Conservation (phyloP, 1,140 invertebrate species). For the Drosophila oshimai region DNA sequence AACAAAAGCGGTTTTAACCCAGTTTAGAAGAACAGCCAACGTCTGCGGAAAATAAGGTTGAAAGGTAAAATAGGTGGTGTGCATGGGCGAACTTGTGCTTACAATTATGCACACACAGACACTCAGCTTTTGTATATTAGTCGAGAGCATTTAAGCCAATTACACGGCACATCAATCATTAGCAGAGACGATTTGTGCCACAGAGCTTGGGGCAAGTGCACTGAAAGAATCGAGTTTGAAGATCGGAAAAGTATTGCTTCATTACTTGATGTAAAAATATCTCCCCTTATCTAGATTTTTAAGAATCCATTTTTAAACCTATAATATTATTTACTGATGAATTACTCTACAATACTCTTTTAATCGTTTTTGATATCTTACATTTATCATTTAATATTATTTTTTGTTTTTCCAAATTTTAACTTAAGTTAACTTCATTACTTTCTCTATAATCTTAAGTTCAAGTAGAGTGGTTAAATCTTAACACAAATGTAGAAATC, state of each 20-base stretch:
- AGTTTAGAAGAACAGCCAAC: constrained; percentile 20
- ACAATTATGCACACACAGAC: constrained; percentile 8
- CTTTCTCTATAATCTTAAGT: no score
- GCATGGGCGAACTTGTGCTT: background rate
- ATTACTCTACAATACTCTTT: no score
- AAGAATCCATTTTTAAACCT: no score
- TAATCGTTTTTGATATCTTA: no score
- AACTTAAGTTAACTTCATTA: no score
- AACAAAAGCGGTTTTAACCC: constrained; percentile 36
- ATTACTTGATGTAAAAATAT: no score
- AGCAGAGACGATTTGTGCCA: constrained; percentile 27
- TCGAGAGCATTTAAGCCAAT: constrained; percentile 69
- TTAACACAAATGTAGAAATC: background rate
- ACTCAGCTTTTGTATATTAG: constrained; percentile 23
- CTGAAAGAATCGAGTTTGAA: background rate
- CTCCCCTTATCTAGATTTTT: no score
- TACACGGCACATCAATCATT: constrained; percentile 65
- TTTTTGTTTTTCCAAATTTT: no score
- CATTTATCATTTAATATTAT: no score
- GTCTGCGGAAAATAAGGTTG: constrained; percentile 38
- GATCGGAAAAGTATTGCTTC: background rate
- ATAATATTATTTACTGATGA: no score
- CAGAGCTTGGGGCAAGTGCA: background rate
- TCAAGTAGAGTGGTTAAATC: no score
- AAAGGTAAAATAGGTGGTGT: constrained; percentile 29